A percentile compares a stretch with the other conserved stretches of the same genome.
Conservation (phyloP, 1,140 invertebrate genomes). For the Drosophila simulans region DNA sequence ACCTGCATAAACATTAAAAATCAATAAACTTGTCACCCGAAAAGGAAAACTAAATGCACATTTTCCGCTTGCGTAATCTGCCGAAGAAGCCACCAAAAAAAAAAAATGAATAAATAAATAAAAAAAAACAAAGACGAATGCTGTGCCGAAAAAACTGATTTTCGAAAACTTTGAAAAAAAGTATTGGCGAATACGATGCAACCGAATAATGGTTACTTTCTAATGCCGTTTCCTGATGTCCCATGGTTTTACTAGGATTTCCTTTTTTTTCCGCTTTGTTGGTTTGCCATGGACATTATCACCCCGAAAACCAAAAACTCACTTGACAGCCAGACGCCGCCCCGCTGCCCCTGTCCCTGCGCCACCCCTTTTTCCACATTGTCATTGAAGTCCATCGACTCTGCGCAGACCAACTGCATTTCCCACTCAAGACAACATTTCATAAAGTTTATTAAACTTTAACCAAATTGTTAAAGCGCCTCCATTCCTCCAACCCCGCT, state of each 20-base stretch:
- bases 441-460: constrained; percentile 83
- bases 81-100: constrained; percentile 26
- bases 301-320: constrained; percentile 38
- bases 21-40: constrained; percentile 29
- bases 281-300: constrained; percentile 45
- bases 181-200: constrained; percentile 9
- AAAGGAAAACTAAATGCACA: constrained; percentile 27
- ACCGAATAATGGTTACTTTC: constrained; percentile 48
- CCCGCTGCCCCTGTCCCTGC: neutral
- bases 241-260: constrained; percentile 58
- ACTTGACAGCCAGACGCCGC: constrained; percentile 31
- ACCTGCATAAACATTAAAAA: constrained; percentile 21
- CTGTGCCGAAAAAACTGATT: constrained; percentile 18
- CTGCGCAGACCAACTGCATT: constrained; percentile 62
- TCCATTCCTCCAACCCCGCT: constrained; percentile 5
- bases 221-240: constrained; percentile 52
- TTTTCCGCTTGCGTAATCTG: constrained; percentile 39
- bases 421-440: constrained; percentile 80
- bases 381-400: constrained; percentile 67
- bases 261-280: constrained; percentile 22
- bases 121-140: constrained; percentile 28
- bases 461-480: constrained; percentile 79
- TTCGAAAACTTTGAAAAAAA: constrained; percentile 2
- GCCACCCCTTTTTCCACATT: neutral
- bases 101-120: neutral